phyloP scores from a whole-genome alignment of 2,888 invertebrate genomes.

The Pheosia gnoma region DNA sequence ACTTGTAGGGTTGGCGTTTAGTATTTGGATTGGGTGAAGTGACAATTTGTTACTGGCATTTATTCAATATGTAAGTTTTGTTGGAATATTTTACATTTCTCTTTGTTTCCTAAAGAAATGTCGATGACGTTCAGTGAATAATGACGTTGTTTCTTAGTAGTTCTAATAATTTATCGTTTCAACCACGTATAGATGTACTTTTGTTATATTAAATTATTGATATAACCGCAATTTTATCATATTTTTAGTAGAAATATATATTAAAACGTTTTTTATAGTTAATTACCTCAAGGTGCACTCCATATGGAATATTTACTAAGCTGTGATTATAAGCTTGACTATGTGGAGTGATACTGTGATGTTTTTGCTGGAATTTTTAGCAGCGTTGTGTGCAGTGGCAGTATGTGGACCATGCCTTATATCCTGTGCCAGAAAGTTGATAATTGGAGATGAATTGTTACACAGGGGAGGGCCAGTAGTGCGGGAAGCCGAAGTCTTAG shows the following conservation, averaged over 20 bases:
- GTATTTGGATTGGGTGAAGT: no score
- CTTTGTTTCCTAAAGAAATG: no score
- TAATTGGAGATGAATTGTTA: slow-evolving; percentile 68
- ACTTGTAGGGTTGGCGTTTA: no score
- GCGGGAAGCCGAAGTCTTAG: slow-evolving; percentile 66
- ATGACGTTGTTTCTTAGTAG: neutral
- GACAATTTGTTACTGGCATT: no score
- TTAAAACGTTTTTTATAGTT: neutral
- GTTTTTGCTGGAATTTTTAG: slow-evolving; percentile 69
- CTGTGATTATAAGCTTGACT: slow-evolving; percentile 25
- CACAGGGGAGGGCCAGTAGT: slow-evolving; percentile 48
- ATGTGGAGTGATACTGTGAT: slow-evolving; percentile 70
- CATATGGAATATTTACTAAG: slow-evolving; percentile 22
- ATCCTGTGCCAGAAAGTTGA: slow-evolving; percentile 64
- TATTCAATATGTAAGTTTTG: no score
- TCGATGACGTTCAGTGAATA: no score
- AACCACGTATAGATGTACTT: slow-evolving; percentile 16
- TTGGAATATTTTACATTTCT: no score
- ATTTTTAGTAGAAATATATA: neutral
- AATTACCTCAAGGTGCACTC: neutral
- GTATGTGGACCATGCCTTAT: slow-evolving; percentile 73
- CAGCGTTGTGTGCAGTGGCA: slow-evolving; percentile 73
- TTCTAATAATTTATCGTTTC: no score
- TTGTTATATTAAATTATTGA: slow-evolving; percentile 22
- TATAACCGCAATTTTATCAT: slow-evolving; percentile 12